A percentile compares a stretch with the other conserved stretches of the same genome.
Conservation (phyloP, 2,113 vertebrate species). For the Aspiorhynchus laticeps region DNA sequence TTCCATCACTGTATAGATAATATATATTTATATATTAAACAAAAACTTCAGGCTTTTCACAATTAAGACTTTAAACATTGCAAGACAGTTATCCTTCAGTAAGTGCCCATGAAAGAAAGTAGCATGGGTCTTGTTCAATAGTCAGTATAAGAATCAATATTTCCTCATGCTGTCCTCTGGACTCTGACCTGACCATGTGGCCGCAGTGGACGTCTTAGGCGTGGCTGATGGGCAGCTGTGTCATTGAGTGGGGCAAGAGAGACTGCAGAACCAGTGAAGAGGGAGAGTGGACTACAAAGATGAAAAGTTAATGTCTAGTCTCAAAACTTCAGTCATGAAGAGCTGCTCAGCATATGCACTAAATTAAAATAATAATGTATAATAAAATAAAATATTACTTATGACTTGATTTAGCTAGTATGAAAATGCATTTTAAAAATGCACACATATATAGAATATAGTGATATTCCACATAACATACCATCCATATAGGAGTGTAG, state of each 20-base stretch:
- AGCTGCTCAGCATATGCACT: not conserved
- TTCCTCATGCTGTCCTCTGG: constrained; percentile 30
- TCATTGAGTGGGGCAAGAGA: constrained; percentile 69
- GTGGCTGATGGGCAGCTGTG: constrained; percentile 73
- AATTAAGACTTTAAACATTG: constrained; percentile 52
- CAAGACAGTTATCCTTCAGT: constrained; percentile 52
- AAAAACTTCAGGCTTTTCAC: constrained; percentile 65
- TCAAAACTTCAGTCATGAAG: not conserved
- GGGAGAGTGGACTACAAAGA: constrained; percentile 68
- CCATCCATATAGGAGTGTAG: constrained; percentile 95
- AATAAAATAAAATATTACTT: too few relatives aligned
- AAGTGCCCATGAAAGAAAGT: constrained; percentile 7
- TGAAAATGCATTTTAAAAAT: not conserved
- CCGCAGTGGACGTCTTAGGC: constrained; percentile 58
- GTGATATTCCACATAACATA: constrained; percentile 69
- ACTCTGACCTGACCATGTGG: constrained; percentile 43
- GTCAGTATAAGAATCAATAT: constrained; percentile 23
- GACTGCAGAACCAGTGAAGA: constrained; percentile 75
- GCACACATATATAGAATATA: not conserved
- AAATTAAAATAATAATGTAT: not conserved
- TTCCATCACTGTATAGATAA: constrained; percentile 69
- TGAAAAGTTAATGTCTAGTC: not conserved
- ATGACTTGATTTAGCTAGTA: not conserved
- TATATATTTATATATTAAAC: constrained; percentile 64
- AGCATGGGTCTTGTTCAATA: constrained; percentile 36